A percentile compares a stretch with the other conserved stretches of the same genome.
Evolutionary conservation across 2,888 invertebrate species (phyloP).

Genomic region (Resseliella maxima): DNA sequence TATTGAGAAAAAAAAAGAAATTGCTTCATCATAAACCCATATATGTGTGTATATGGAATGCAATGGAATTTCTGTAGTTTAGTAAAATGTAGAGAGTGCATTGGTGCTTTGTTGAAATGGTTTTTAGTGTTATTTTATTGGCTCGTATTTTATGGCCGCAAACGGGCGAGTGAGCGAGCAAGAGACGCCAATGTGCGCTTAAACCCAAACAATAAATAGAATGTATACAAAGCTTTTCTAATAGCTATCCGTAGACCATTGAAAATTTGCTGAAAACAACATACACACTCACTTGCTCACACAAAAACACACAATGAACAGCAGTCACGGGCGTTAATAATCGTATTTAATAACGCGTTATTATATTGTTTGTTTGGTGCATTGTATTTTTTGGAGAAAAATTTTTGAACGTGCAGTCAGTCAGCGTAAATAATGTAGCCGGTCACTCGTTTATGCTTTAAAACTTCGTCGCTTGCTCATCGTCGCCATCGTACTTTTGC

Average conservation of each 20-base stretch:
- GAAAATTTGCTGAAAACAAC: slow-evolving; percentile 43
- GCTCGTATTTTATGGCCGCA: slow-evolving; percentile 7
- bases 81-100: not conserved
- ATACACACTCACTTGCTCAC: not conserved
- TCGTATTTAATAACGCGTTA: slow-evolving; percentile 48
- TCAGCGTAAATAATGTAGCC: not conserved
- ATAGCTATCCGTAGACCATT: not conserved
- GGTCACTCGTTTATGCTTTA: not conserved
- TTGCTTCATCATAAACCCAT: not conserved
- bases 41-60: not conserved
- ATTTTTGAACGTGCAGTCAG: slow-evolving; percentile 31
- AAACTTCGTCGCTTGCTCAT: not conserved
- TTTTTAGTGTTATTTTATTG: slow-evolving; percentile 43
- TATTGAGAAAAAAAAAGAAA: too few relatives aligned
- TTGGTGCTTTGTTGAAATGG: not conserved
- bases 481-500: too few relatives aligned
- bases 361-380: slow-evolving; percentile 44
- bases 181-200: not conserved
- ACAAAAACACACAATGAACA: not conserved
- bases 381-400: slow-evolving; percentile 40
- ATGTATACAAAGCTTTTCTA: not conserved
- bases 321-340: not conserved
- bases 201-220: slow-evolving; percentile 20
- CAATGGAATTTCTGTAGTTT: too few relatives aligned
- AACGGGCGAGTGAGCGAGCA: too few relatives aligned